Evolutionary conservation across 2,113 vertebrate genomes (phyloP).

Genomic region (Brachyhypopomus occidentalis): DNA sequence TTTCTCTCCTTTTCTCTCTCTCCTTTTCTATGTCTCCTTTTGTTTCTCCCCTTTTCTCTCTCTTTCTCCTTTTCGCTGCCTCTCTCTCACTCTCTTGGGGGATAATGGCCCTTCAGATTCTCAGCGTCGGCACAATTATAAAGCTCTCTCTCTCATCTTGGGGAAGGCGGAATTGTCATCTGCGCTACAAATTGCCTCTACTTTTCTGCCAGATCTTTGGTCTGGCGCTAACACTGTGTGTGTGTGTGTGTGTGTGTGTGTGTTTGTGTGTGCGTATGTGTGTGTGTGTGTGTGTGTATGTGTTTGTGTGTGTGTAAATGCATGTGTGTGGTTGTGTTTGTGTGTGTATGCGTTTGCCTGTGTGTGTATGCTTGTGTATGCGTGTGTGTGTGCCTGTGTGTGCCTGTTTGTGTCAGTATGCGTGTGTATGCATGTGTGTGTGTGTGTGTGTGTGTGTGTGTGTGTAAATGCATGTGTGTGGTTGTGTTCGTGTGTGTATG

Average conservation of each 20-base stretch:
- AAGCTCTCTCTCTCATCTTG: slow-evolving; percentile 65
- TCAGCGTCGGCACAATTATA: slow-evolving; percentile 59
- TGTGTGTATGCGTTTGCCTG: too few relatives aligned
- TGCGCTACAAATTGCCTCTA: slow-evolving; percentile 70
- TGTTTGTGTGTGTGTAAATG: too few relatives aligned
- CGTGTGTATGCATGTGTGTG: too few relatives aligned
- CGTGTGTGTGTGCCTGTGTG: background rate
- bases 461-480: too few relatives aligned
- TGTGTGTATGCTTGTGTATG: too few relatives aligned
- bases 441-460: too few relatives aligned
- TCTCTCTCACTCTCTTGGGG: slow-evolving; percentile 15
- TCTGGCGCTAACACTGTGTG: slow-evolving; percentile 57
- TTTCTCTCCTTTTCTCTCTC: background rate
- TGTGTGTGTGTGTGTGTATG: slow-evolving; percentile 12
- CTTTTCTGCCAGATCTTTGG: slow-evolving; percentile 69
- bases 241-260: slow-evolving; percentile 23
- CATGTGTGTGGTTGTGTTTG: too few relatives aligned
- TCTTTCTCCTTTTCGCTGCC: background rate
- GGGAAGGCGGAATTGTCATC: slow-evolving; percentile 71
- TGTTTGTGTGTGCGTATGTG: slow-evolving; percentile 1
- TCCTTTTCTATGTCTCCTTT: background rate
- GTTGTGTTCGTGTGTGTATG: too few relatives aligned
- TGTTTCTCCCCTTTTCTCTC: too few relatives aligned
- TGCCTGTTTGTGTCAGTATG: too few relatives aligned
- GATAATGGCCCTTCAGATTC: slow-evolving; percentile 47